Base-by-base conservation (phyloP, 2,888 invertebrate genomes). In the Acanthosepion pharaonis region DNA sequence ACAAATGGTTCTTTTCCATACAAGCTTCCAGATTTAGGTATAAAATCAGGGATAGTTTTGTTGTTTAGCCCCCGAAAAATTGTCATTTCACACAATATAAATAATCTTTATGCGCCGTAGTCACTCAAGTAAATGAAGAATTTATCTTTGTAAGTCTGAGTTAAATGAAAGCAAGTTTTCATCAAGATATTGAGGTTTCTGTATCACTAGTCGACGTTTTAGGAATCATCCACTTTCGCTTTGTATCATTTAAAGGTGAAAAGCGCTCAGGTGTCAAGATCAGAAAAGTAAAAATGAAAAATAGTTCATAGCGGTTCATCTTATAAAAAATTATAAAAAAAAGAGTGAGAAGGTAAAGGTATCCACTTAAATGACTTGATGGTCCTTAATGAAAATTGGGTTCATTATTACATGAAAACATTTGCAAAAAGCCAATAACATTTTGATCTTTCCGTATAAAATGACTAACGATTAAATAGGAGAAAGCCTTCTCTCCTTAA, bases 381-480 rank as follows among this genome's bases (percentile, higher is more conserved):
- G 33, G 18, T 15, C 11, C 33, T 78, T 11, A 78, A 33, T 5
- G 5, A 33, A 78, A 78, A 78, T 9, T 28, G 78, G n/a, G 78
- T n/a, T 78, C 78, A 78, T 78, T 78, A 78, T 33, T n/a, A 78
- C n/a, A 78, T 78, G n/a, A 78, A 78, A 78, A 78, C 78, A 33
- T 64, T n/a, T 9, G n/a, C 5, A 5, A 33, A 78, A n/a, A 18
- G 78, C 78, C 78, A n/a, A 33, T 78, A 78, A 78, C 78, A 11
- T 33, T 78, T 78, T 78, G 78, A 78, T n/a, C 78, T 78, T 78
- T 78, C 3, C 78, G 9, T 78, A 78, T 78, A n/a, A 78, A 78
- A 78, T n/a, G n/a, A 11, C 11, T 11, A 78, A 78, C 11, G n/a
- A 78, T n/a, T 78, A 78, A n/a, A 78, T 0, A 15, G 78, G 33